Base-by-base conservation (phyloP, 2,888 invertebrate genomes). In the Abscondita cerata region DNA sequence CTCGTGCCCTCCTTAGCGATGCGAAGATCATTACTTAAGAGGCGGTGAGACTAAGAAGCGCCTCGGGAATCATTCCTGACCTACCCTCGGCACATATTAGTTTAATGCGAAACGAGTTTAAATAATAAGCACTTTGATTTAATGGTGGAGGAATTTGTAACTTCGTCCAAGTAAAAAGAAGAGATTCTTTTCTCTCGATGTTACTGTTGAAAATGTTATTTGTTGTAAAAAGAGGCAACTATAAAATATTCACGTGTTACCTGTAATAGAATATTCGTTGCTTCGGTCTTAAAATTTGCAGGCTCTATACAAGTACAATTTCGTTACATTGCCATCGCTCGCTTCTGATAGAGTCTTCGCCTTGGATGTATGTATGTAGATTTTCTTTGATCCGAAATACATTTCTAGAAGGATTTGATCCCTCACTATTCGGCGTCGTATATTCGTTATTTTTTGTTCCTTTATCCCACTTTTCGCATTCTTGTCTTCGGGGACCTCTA, bases 361-460 rank as follows among this genome's bases (percentile, higher is more conserved):
- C 25, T 64, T 70, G 65, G 66, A 70, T 72, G 72, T 76, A 70
- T 72, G 72, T 76, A 78, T 77, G 76, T 73, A 76, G 77, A 78
- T 78, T 79, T 76, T 73, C 78, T 79, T 80, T 79, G 78, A 77
- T 77, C 76, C 76, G 71, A 73, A 76, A 76, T 73, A 76, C 76
- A 76, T 76, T 74, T 73, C 69, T 70, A 71, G 70, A 66, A 66
- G 70, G 71, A 69, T 71, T 72, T 72, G 73, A 72, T 75, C 72
- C 73, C 72, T 72, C 68, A 71, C 74, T 74, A 74, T 76, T 74
- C 73, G 73, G 70, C 74, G 68, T 72, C 73, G 72, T 73, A 77
- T 75, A 77, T 78, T 77, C 76, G 77, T 78, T 78, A 77, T 76
- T 76, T 75, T 77, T 76, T 65, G 70, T 75, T 75, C 75, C 74